Evolutionary conservation across 2,113 vertebrate genomes (phyloP), one percentile per base, ranked within the genome.

Genomic region (Strix aluco): DNA sequence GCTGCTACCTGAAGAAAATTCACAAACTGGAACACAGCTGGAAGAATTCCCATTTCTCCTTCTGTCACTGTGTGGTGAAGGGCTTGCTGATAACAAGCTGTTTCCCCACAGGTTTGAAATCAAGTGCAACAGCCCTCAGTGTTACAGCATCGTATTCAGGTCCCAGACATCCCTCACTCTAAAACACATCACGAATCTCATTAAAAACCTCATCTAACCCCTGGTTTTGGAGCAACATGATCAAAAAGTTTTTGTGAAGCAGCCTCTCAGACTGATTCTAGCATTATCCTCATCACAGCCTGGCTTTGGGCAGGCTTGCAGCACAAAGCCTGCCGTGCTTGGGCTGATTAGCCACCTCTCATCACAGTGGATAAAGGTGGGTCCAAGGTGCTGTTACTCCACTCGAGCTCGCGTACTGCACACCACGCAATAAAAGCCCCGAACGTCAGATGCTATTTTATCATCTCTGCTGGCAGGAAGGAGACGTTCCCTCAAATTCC

Each of bases 331-430:
- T 36, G 46, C 1, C 1, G 40, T 26, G 65, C 71, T 32, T 6
- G 59, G 59, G 72, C 73, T 32, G 51, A n/a, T 6, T 0, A 16
- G 46, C 52, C 57, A 16, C 36, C 65, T 51, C n/a, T 11, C 54
- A 26, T 21, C 4, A 1, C 34, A 12, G 69, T 0, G 34, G 74
- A 16, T 10, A 20, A 55, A 67, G 57, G 58, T 46, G 70, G 47
- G 25, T 32, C 52, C n/a, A 9, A 0, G 0, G 21, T 42, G 54
- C 58, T 25, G 55, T 22, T 42, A 36, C 2, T 62, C 66, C 3
- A 3, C 63, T 66, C 3, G 1, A 36, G 44, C 44, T 42, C 4
- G 1, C 1, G 0, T 5, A 40, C 4, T 44, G 61, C 49, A 19
- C 2, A 2, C 49, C 29, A 66, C 32, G 70, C 71, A 65, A 15